phyloP scores from a whole-genome alignment of 2,797 vertebrate genomes.

The Pempheris klunzingeri region DNA sequence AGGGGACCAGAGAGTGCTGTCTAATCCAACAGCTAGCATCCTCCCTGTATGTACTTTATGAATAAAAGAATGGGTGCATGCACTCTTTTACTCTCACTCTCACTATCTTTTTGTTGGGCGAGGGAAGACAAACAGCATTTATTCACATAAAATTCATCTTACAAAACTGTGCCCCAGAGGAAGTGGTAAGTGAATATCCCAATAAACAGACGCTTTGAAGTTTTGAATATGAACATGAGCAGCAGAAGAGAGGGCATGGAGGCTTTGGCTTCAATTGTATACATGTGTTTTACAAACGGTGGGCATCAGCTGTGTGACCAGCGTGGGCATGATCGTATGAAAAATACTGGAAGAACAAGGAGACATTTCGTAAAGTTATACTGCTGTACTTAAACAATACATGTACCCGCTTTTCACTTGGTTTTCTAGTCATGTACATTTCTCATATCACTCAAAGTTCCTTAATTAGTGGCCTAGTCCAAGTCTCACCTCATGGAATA shows the following conservation, averaged over 20 bases:
- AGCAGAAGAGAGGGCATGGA: not conserved
- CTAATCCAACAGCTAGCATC: slow-evolving; percentile 43
- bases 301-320: not conserved
- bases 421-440: not conserved
- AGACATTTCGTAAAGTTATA: not conserved
- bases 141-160: slow-evolving; percentile 43
- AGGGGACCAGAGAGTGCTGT: slow-evolving; percentile 33
- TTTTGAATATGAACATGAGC: slow-evolving; percentile 1
- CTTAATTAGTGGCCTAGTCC: too few species aligned
- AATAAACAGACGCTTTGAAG: slow-evolving; percentile 48
- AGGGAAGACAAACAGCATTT: slow-evolving; percentile 36
- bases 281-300: not conserved
- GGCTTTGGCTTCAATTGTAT: not conserved
- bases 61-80: slow-evolving; percentile 63
- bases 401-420: not conserved
- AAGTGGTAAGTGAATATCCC: slow-evolving; percentile 30
- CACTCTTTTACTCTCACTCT: slow-evolving; percentile 30
- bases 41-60: slow-evolving; percentile 45
- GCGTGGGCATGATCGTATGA: not conserved
- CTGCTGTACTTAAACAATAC: too few species aligned
- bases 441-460: too few species aligned
- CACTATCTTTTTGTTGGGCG: slow-evolving; percentile 36
- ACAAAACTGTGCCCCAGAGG: slow-evolving; percentile 25
- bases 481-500: too few species aligned
- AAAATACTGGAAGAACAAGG: not conserved